Evolutionary conservation across 2,888 invertebrate species (phyloP).

Genomic region (Sclerodermus sp.): DNA sequence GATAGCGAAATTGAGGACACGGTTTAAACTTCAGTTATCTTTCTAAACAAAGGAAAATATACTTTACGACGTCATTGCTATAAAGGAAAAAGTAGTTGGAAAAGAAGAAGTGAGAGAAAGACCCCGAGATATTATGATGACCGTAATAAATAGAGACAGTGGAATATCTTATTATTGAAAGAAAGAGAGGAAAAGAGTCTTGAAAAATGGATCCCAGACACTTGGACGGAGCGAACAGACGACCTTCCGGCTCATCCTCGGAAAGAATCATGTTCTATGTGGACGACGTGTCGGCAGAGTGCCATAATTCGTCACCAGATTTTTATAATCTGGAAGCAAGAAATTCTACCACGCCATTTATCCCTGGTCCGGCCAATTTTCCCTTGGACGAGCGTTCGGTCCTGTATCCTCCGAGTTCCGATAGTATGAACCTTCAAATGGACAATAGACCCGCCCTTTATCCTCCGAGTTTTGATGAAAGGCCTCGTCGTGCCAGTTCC

Average conservation of each 20-base stretch:
- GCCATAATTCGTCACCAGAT: conserved; percentile 19
- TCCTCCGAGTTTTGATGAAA: conserved; percentile 18
- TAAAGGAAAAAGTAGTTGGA: no score
- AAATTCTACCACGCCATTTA: conserved; percentile 11
- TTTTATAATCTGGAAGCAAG: conserved; percentile 6
- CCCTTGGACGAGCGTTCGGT: conserved; percentile 18
- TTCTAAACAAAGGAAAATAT: no score
- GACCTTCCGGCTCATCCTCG: conserved; percentile 32
- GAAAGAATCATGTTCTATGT: conserved; percentile 45
- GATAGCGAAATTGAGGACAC: no score
- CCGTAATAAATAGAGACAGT: no score
- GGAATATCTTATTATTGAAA: no score
- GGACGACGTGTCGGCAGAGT: conserved; percentile 33
- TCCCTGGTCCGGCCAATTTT: conserved; percentile 10
- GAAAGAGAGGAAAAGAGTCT: neutral
- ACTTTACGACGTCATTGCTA: no score
- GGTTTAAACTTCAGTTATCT: no score
- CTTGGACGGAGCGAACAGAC: conserved; percentile 11
- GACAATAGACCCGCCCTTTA: conserved; percentile 23
- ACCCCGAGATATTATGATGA: no score
- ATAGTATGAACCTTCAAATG: conserved; percentile 9
- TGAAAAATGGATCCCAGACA: conserved; percentile 4
- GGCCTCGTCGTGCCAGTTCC: conserved; percentile 22
- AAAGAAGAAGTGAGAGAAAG: no score
- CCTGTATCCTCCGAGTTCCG: conserved; percentile 10